Evolutionary conservation across 1,140 invertebrate species (phyloP).

Genomic region (Drosophila sturtevanti): DNA sequence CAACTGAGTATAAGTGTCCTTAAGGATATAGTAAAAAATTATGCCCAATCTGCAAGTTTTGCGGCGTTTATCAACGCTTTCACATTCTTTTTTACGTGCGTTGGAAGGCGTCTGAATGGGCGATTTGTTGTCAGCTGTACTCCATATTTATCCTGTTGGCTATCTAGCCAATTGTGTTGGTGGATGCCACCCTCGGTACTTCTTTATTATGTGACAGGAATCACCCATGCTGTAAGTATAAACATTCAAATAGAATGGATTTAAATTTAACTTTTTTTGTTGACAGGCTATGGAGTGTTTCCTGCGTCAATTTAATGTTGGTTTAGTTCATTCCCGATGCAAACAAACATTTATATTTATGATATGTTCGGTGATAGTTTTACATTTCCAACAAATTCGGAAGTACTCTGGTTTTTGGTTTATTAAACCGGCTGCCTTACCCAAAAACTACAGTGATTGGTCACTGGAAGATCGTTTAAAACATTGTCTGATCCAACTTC

Average conservation of each 20-base stretch:
- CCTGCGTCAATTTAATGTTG: constrained; percentile 29
- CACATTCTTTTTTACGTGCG: constrained; percentile 40
- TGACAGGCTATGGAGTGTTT: constrained; percentile 41
- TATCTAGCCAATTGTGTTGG: constrained; percentile 36
- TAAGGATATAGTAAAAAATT: constrained; percentile 22
- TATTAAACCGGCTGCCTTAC: constrained; percentile 36
- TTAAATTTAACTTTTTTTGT: neutral
- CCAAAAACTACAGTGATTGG: constrained; percentile 24
- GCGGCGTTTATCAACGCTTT: constrained; percentile 41
- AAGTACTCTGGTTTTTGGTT: constrained; percentile 59
- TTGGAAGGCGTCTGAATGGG: constrained; percentile 19
- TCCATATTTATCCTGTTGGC: constrained; percentile 28
- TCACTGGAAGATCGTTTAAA: neutral
- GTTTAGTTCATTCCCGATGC: constrained; percentile 33
- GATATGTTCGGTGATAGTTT: constrained; percentile 41
- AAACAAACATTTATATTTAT: constrained; percentile 53
- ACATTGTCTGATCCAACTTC: constrained; percentile 27
- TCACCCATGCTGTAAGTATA: constrained; percentile 36
- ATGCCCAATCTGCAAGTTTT: constrained; percentile 26
- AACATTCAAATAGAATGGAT: neutral
- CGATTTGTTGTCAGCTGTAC: constrained; percentile 25
- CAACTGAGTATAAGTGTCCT: constrained; percentile 8
- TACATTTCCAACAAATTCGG: constrained; percentile 35
- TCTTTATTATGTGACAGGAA: constrained; percentile 42
- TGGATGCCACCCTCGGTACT: constrained; percentile 33